Evolutionary conservation across 2,113 vertebrate species (phyloP).

Genomic region (Illadopsis cleaveri): DNA sequence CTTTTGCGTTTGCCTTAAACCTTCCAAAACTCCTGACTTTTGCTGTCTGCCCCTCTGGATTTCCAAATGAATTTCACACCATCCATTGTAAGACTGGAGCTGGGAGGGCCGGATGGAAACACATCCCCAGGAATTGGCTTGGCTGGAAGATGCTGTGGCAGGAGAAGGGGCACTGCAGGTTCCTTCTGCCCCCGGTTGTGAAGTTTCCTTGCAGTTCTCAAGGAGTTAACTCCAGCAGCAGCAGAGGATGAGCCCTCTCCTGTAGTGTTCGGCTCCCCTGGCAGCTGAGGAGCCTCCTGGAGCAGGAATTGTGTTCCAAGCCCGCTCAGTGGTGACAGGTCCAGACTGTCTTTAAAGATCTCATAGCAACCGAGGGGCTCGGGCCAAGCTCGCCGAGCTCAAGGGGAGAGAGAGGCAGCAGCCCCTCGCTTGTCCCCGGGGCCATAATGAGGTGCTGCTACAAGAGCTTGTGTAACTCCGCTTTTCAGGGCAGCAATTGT

Average conservation of each 20-base stretch:
- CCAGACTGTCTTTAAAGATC: not conserved
- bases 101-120: not conserved
- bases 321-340: not conserved
- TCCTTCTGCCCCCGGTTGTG: accelerated
- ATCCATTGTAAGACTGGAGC: accelerated
- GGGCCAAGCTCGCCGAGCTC: not conserved
- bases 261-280: not conserved
- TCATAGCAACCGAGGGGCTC: constrained; percentile 3
- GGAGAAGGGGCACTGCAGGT: not conserved
- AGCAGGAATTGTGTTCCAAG: not conserved
- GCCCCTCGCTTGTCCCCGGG: not conserved
- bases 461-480: constrained; percentile 3
- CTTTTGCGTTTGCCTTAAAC: not conserved
- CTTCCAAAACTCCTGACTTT: not conserved
- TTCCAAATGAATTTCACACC: not conserved
- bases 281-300: not conserved
- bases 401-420: constrained; percentile 9
- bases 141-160: not conserved
- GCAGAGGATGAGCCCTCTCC: not conserved
- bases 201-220: not conserved
- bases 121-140: not conserved
- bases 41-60: not conserved
- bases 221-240: not conserved
- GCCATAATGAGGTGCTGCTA: constrained; percentile 6
- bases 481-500: constrained; percentile 31